phyloP scores from a whole-genome alignment of 1,140 invertebrate genomes.

The Drosophila arawakana region DNA sequence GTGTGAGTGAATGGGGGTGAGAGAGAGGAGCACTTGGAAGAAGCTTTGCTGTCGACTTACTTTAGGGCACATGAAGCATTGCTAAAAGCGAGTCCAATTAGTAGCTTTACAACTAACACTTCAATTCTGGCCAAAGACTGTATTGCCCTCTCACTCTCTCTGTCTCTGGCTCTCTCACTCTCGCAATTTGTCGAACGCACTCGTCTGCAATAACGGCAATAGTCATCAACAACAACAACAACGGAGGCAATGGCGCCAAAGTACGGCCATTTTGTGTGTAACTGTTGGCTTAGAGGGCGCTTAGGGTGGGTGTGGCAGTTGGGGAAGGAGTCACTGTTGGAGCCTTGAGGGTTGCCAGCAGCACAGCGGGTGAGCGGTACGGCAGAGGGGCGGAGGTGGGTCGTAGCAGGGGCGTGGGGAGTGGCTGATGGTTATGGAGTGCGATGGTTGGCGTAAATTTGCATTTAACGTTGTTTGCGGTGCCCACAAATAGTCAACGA shows the following conservation, averaged over 20 bases:
- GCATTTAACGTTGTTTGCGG: slow-evolving; percentile 82
- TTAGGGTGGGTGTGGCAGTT: neutral
- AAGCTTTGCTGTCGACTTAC: slow-evolving; percentile 45
- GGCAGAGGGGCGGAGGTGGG: slow-evolving; percentile 5
- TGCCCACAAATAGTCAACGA: slow-evolving; percentile 67
- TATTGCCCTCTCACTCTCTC: neutral
- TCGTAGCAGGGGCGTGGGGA: neutral
- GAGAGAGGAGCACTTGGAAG: slow-evolving; percentile 45
- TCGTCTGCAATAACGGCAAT: slow-evolving; percentile 61
- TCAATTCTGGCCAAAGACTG: slow-evolving; percentile 66
- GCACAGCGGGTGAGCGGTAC: slow-evolving; percentile 1
- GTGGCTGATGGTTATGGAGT: slow-evolving; percentile 15
- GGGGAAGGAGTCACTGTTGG: neutral
- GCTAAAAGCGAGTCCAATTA: slow-evolving; percentile 83
- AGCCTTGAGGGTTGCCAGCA: slow-evolving; percentile 3
- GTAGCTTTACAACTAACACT: slow-evolving; percentile 83
- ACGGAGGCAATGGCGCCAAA: slow-evolving; percentile 76
- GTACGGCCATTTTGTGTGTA: slow-evolving; percentile 78
- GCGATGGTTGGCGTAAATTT: slow-evolving; percentile 69
- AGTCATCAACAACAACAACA: slow-evolving; percentile 58
- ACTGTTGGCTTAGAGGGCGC: slow-evolving; percentile 20
- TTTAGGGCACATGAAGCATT: slow-evolving; percentile 60
- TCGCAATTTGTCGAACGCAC: slow-evolving; percentile 7
- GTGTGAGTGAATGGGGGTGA: slow-evolving; percentile 1
- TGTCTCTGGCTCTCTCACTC: neutral